Base-by-base conservation (phyloP, 1,140 invertebrate species). In the Atta cephalotes region DNA sequence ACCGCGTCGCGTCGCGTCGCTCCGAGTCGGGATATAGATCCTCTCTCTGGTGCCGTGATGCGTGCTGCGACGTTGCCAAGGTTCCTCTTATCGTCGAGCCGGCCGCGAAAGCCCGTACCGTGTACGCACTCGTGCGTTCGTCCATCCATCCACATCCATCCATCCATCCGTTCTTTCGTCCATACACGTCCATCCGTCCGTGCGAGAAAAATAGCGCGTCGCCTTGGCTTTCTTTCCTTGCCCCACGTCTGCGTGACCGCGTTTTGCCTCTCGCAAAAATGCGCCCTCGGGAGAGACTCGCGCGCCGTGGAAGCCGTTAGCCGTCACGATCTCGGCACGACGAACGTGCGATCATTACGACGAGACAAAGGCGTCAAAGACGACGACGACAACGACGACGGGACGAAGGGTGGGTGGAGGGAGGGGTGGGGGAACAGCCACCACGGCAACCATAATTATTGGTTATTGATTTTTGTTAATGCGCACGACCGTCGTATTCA, bases 121-220 rank as follows among this genome's bases (percentile, higher is more conserved):
- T 58, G 28, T 60, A 14, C 53, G 65, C 45, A 70, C 39, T 49
- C 66, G 65, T 39, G 56, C 49, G 84, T 31, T 63, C 9, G 31
- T 31, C 71, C 35, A n/a, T 31, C 0, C 62, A 68, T 65, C 39
- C 39, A 2, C 39, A 10, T 45, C 39, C 39, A 10, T 39, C 39
- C 39, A 10, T 51, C 58, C 65, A 49, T 79, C 58, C 84, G 70
- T 89, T 49, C 82, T n/a, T 77, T 25, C 60, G 16, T 60, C n/a
- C 60, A 16, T 60, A 49, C 60, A n/a, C 51, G 25, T 49, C 28
- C 78, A 31, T 35, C 63, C 51, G 72, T 76, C 14, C 62, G 74
- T 87, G 65, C 88, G 66, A 80, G 92, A 92, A 93, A 94, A 94
- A 94, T 94, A 94, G 91, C 93, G 91, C 93, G 90, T 93, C 92